Evolutionary conservation across 2,113 vertebrate species (phyloP).

Genomic region (Antechinus stuartii): DNA sequence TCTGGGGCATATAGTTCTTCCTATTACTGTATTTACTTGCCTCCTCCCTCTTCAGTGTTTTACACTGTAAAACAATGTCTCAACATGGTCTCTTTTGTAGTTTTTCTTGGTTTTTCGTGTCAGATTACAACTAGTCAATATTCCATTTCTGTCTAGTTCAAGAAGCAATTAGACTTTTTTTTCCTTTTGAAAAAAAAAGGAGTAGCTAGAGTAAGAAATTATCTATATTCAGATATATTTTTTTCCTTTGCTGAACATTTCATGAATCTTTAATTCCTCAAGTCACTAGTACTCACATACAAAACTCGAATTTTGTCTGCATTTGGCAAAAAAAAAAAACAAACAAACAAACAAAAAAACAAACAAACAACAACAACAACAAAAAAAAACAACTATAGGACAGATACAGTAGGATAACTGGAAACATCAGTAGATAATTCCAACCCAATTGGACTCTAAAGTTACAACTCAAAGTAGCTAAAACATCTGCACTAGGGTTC

Average conservation of each 20-base stretch:
- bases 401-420: neutral
- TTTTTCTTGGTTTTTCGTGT: constrained; percentile 63
- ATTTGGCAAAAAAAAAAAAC: neutral
- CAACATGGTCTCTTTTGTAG: constrained; percentile 27
- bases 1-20: neutral
- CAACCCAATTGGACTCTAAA: neutral
- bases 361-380: no score
- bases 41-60: neutral
- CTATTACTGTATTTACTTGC: neutral
- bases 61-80: constrained; percentile 37
- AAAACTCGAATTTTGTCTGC: neutral
- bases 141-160: constrained; percentile 76
- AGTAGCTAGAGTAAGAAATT: constrained; percentile 64
- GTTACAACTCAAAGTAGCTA: constrained; percentile 49
- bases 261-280: constrained; percentile 19
- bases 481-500: neutral
- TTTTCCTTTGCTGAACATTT: constrained; percentile 58
- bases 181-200: constrained; percentile 58
- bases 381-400: neutral
- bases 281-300: constrained; percentile 1
- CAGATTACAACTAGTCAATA: constrained; percentile 67
- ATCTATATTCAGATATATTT: constrained; percentile 50
- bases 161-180: constrained; percentile 76
- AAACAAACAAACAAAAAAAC: no score
- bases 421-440: neutral